Percentiles rank a stretch among this genome's conserved stretches.
Conservation (phyloP, 1,140 invertebrate species). For the Panagrolaimus sp. region DNA sequence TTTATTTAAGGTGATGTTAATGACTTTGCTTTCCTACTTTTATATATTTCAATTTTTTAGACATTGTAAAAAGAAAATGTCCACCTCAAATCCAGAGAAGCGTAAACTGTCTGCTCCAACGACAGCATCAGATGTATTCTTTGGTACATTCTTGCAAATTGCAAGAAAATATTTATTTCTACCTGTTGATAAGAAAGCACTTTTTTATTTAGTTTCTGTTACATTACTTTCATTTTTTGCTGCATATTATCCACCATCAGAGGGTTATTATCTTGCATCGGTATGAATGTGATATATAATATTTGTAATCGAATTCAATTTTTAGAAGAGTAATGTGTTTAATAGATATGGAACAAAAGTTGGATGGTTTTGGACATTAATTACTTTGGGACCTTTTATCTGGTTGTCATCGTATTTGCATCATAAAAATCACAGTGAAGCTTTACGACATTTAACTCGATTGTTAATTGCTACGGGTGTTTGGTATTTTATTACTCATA, state of each 20-base stretch:
- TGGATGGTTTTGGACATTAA: slow-evolving; percentile 55
- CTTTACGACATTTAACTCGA: slow-evolving; percentile 66
- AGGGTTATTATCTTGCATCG: slow-evolving; percentile 39
- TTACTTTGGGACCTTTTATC: slow-evolving; percentile 43
- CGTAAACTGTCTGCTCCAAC: slow-evolving; percentile 24
- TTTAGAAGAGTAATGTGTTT: slow-evolving; percentile 53
- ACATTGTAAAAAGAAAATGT: not conserved
- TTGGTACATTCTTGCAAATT: slow-evolving; percentile 30
- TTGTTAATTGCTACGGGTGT: slow-evolving; percentile 74
- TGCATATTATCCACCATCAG: slow-evolving; percentile 23
- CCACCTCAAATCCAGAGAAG: not conserved
- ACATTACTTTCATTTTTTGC: slow-evolving; percentile 32
- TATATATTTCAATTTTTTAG: not conserved
- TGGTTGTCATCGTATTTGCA: slow-evolving; percentile 37
- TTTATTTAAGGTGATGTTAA: not conserved
- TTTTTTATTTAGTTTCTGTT: slow-evolving; percentile 31
- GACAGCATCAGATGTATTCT: slow-evolving; percentile 31
- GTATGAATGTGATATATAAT: slow-evolving; percentile 22
- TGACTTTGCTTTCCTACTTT: not conserved
- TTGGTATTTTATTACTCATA: slow-evolving; percentile 79
- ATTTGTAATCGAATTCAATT: slow-evolving; percentile 10
- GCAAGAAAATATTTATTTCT: slow-evolving; percentile 41
- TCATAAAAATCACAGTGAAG: slow-evolving; percentile 60
- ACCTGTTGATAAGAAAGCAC: slow-evolving; percentile 30
- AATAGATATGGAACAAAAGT: slow-evolving; percentile 53